Evolutionary conservation across 2,797 vertebrate genomes (phyloP).

Genomic region (Acestrorhynchus altus): DNA sequence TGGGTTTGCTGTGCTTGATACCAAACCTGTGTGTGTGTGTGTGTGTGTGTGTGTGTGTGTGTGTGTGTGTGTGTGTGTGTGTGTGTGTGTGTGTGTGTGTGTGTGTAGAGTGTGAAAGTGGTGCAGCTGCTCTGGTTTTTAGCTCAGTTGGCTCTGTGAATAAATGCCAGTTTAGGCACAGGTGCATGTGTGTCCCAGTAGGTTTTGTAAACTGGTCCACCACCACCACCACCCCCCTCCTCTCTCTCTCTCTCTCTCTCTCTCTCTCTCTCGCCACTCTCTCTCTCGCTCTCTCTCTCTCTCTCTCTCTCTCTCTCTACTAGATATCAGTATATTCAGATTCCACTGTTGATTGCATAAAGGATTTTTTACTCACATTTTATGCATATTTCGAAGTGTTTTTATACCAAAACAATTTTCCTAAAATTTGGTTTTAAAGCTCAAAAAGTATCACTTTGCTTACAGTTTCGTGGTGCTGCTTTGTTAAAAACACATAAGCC

Average conservation of each 20-base stretch:
- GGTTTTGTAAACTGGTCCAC: slow-evolving; percentile 70
- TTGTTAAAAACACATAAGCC: no score
- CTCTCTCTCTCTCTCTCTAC: neutral
- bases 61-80: no score
- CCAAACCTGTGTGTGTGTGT: slow-evolving; percentile 42
- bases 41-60: slow-evolving; percentile 48
- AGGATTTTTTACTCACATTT: no score
- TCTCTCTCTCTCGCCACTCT: slow-evolving; percentile 30
- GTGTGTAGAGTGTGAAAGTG: no score
- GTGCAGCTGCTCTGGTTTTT: slow-evolving; percentile 49
- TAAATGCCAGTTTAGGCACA: slow-evolving; percentile 62
- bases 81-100: slow-evolving; percentile 49
- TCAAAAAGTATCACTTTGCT: no score
- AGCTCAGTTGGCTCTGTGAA: slow-evolving; percentile 40
- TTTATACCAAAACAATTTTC: no score
- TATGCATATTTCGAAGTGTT: no score
- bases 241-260: slow-evolving; percentile 59
- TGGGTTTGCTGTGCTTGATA: slow-evolving; percentile 54
- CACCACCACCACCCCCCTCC: no score
- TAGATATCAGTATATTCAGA: no score
- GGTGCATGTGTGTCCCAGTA: slow-evolving; percentile 72
- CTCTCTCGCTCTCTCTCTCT: neutral
- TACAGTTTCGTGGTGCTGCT: no score
- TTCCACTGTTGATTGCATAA: no score
- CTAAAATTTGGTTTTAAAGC: no score